Evolutionary conservation across 1,140 invertebrate genomes (phyloP).

Genomic region (Coptotermes formosanus): DNA sequence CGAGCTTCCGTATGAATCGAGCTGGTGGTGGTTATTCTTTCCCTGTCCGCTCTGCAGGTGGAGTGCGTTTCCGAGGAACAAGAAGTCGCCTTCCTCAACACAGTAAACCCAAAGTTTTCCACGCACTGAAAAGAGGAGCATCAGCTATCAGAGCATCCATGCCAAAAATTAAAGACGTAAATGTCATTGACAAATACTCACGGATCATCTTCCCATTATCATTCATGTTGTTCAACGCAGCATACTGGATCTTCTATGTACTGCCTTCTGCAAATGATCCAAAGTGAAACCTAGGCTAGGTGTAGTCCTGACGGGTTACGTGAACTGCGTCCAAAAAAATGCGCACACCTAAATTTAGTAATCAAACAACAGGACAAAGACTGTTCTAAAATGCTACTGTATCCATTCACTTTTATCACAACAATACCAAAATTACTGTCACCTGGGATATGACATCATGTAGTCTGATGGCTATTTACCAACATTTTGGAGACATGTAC

Average conservation of each 20-base stretch:
- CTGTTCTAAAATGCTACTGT: too few relatives aligned
- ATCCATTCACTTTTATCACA: too few relatives aligned
- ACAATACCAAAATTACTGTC: too few relatives aligned
- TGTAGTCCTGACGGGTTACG: too few relatives aligned
- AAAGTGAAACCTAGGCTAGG: neutral
- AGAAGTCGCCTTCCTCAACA: conserved; percentile 37
- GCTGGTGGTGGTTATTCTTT: conserved; percentile 50
- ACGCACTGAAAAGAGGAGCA: conserved; percentile 73
- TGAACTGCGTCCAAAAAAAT: neutral
- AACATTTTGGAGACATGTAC: too few relatives aligned
- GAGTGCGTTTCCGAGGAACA: conserved; percentile 59
- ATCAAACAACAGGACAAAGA: too few relatives aligned
- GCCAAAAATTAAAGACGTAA: conserved; percentile 94
- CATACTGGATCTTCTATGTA: conserved; percentile 94
- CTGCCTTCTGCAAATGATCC: conserved; percentile 35
- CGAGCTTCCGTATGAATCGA: conserved; percentile 74
- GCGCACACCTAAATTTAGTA: too few relatives aligned
- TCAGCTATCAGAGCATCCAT: conserved; percentile 78
- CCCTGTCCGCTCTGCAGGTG: conserved; percentile 41
- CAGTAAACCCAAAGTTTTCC: conserved; percentile 67
- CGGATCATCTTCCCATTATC: conserved; percentile 91
- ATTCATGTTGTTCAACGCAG: conserved; percentile 89
- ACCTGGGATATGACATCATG: too few relatives aligned
- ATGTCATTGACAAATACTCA: conserved; percentile 96
- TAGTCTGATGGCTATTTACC: too few relatives aligned